phyloP scores from a whole-genome alignment of 2,888 invertebrate species.

The Stenolophus ochropezus region DNA sequence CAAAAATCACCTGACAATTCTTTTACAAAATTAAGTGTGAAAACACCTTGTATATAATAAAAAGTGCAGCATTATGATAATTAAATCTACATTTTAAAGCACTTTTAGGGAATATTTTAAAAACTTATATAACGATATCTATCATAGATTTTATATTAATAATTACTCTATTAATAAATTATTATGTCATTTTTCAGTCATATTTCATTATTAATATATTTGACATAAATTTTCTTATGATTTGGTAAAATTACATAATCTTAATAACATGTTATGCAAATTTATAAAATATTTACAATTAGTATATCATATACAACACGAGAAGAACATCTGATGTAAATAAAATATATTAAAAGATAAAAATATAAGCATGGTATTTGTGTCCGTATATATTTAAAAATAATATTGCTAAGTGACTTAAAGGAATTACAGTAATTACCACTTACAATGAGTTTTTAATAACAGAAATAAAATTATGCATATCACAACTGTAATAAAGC shows the following conservation, averaged over 20 bases:
- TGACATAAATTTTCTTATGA: conserved; percentile 32
- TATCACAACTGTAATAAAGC: conserved; percentile 57
- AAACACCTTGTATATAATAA: conserved; percentile 43
- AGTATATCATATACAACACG: conserved; percentile 1
- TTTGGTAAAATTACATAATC: conserved; percentile 14
- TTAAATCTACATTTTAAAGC: conserved; percentile 56
- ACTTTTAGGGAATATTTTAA: conserved; percentile 58
- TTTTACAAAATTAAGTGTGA: conserved; percentile 44
- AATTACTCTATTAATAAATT: conserved; percentile 53
- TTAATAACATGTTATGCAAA: conserved; percentile 39
- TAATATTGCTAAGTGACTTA: conserved; percentile 26
- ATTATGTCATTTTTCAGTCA: conserved; percentile 55
- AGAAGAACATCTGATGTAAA: conserved; percentile 33
- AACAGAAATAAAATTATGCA: conserved; percentile 40
- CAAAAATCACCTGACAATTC: conserved; percentile 34
- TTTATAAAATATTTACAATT: conserved; percentile 29
- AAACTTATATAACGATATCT: conserved; percentile 46
- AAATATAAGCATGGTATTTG: conserved; percentile 17
- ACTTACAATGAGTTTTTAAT: conserved; percentile 29
- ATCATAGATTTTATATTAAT: conserved; percentile 47
- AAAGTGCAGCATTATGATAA: conserved; percentile 41
- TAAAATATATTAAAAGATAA: conserved; percentile 27
- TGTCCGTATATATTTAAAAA: conserved; percentile 20
- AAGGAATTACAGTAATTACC: not conserved
- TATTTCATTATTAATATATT: conserved; percentile 44